phyloP scores from a whole-genome alignment of 30 jellyfish, hydroid and myxozoan genomes.

The Pelagia noctiluca region DNA sequence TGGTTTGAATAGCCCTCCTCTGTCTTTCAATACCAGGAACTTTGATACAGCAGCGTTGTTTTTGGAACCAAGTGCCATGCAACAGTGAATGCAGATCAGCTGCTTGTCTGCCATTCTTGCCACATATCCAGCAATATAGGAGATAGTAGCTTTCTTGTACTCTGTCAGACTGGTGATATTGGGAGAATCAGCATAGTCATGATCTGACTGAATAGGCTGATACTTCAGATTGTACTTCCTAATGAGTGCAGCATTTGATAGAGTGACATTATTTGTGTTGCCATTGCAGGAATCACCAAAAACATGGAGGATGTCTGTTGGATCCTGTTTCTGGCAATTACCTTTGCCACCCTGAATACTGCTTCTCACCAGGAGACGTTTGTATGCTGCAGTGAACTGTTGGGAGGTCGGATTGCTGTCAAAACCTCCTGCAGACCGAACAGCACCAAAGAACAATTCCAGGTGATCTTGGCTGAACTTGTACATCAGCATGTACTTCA shows the following conservation, averaged over 20 bases:
- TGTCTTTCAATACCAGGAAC: conserved; percentile 52
- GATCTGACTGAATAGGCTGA: conserved; percentile 32
- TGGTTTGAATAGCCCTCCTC: conserved; percentile 78
- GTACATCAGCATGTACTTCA: conserved; percentile 33
- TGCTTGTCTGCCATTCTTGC: conserved; percentile 39
- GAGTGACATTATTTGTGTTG: conserved; percentile 4
- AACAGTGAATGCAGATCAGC: background rate
- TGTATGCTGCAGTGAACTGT: conserved; percentile 40
- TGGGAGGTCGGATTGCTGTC: conserved; percentile 67
- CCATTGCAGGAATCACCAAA: conserved; percentile 57
- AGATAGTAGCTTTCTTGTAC: conserved; percentile 61
- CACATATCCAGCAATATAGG: conserved; percentile 72
- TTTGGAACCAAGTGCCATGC: conserved; percentile 31
- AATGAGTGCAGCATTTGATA: conserved; percentile 41
- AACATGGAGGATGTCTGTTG: conserved; percentile 54
- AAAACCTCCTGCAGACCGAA: conserved; percentile 48
- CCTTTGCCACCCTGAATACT: conserved; percentile 60
- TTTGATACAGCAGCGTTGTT: conserved; percentile 9
- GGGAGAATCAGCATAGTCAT: conserved; percentile 65
- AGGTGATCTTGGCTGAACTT: conserved; percentile 66
- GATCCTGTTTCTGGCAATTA: conserved; percentile 50
- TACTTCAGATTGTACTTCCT: conserved; percentile 54
- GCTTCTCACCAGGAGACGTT: conserved; percentile 60
- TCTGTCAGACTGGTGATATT: conserved; percentile 32
- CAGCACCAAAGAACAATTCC: conserved; percentile 45